Conservation (phyloP, 2,113 vertebrate species). For the Orientallactaga bullata region DNA sequence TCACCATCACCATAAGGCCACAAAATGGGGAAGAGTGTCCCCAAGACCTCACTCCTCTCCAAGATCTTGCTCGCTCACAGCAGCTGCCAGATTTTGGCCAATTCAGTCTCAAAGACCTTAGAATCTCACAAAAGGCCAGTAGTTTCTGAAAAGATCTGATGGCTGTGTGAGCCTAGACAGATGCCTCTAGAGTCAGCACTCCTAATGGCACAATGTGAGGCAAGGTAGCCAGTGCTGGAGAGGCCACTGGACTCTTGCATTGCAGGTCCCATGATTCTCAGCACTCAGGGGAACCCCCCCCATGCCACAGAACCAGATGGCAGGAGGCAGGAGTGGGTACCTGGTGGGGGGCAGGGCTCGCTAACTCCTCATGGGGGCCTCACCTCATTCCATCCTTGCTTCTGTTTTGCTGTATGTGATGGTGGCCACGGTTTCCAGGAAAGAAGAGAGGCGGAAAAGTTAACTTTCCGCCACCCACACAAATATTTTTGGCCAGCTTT, state of each 20-base stretch:
- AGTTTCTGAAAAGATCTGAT: not conserved
- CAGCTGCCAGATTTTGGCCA: not conserved
- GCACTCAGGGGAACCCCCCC: not conserved
- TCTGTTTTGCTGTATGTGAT: slow-evolving; percentile 83
- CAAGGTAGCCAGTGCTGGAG: not conserved
- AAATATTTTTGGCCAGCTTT: slow-evolving; percentile 87
- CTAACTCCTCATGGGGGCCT: slow-evolving; percentile 43
- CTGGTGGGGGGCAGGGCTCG: slow-evolving; percentile 58
- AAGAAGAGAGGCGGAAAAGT: slow-evolving; percentile 86
- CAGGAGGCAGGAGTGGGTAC: slow-evolving; percentile 63
- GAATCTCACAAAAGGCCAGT: not conserved
- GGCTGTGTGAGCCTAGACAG: not conserved
- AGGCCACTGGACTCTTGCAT: not conserved
- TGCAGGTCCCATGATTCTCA: not conserved
- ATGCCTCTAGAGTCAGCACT: not conserved
- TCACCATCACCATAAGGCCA: not conserved
- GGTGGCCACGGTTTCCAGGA: slow-evolving; percentile 82
- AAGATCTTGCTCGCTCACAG: not conserved
- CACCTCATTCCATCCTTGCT: slow-evolving; percentile 57
- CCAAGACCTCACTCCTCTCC: not conserved
- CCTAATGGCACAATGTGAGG: not conserved
- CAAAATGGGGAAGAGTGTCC: not conserved
- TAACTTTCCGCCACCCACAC: slow-evolving; percentile 90
- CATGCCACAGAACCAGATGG: slow-evolving; percentile 61
- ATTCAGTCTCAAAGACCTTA: not conserved